phyloP scores from a whole-genome alignment of 2,888 invertebrate genomes.

The Synergus umbraculus region DNA sequence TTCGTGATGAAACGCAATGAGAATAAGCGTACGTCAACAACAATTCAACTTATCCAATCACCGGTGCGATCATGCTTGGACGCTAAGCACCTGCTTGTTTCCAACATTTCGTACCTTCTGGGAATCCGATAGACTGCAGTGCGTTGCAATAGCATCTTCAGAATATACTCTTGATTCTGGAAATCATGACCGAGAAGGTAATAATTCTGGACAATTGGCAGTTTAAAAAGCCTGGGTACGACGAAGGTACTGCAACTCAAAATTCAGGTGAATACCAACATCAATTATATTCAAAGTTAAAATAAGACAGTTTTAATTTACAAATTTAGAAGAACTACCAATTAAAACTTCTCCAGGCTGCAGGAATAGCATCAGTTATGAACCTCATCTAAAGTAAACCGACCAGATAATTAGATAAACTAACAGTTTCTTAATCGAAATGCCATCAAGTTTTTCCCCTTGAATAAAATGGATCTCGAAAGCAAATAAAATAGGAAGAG shows the following conservation, averaged over 20 bases:
- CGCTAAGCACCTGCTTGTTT: constrained; percentile 45
- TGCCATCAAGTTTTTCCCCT: not conserved
- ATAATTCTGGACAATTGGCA: no score
- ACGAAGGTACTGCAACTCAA: no score
- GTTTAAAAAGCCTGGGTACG: no score
- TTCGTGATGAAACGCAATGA: constrained; percentile 68
- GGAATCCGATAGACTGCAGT: constrained; percentile 5
- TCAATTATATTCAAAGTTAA: no score
- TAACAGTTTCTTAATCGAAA: constrained; percentile 1
- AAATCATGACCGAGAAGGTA: not conserved
- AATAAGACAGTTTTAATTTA: no score
- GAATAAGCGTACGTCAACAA: constrained; percentile 64
- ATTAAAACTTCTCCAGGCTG: no score
- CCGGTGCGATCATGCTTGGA: constrained; percentile 34
- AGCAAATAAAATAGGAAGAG: not conserved
- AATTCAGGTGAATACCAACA: no score
- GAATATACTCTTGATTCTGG: not conserved
- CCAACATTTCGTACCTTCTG: constrained; percentile 16
- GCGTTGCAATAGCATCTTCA: constrained; percentile 4
- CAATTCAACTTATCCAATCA: constrained; percentile 68
- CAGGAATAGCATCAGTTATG: not conserved
- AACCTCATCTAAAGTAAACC: not conserved
- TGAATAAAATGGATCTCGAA: not conserved
- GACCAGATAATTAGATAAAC: not conserved
- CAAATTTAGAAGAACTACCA: no score